phyloP scores from a whole-genome alignment of 2,113 vertebrate species.

The Thryonomys swinderianus region DNA sequence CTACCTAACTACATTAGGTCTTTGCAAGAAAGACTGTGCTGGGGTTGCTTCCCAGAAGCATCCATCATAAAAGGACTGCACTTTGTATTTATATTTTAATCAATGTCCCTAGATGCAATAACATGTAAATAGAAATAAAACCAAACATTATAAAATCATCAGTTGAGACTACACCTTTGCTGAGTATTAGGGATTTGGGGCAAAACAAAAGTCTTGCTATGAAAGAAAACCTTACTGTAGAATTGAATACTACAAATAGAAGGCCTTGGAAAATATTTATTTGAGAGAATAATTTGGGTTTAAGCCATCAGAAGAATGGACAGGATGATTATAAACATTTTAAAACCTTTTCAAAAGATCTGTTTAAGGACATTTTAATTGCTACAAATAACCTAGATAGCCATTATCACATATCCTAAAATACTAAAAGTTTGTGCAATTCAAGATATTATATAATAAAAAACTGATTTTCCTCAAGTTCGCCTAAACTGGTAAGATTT shows the following conservation, averaged over 20 bases:
- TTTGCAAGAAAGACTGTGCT: not conserved
- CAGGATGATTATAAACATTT: conserved; percentile 15
- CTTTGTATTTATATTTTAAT: not conserved
- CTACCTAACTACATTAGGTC: not conserved
- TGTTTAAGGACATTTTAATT: conserved; percentile 2
- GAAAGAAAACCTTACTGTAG: not conserved
- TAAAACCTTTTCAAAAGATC: conserved; percentile 13
- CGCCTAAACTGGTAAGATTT: not conserved
- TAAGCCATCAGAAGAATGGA: not conserved
- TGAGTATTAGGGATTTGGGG: not conserved
- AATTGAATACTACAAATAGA: conserved; percentile 42
- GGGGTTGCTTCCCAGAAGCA: not conserved
- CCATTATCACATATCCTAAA: conserved; percentile 14
- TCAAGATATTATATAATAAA: conserved; percentile 24
- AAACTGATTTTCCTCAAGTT: not conserved
- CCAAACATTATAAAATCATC: conserved; percentile 25
- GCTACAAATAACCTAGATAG: not conserved
- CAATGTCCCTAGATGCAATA: not conserved
- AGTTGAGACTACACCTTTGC: conserved; percentile 34
- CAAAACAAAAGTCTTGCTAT: conserved; percentile 15
- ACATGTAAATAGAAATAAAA: conserved; percentile 31
- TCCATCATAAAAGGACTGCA: not conserved
- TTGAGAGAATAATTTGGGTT: conserved; percentile 39
- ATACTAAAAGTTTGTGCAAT: not conserved
- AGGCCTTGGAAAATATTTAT: not conserved